These are phyloP conservation scores for Catalaphyllia jardinei DNA, from an alignment of 64 coral and sea anemone species.

Conservation along the genomic window DNA sequence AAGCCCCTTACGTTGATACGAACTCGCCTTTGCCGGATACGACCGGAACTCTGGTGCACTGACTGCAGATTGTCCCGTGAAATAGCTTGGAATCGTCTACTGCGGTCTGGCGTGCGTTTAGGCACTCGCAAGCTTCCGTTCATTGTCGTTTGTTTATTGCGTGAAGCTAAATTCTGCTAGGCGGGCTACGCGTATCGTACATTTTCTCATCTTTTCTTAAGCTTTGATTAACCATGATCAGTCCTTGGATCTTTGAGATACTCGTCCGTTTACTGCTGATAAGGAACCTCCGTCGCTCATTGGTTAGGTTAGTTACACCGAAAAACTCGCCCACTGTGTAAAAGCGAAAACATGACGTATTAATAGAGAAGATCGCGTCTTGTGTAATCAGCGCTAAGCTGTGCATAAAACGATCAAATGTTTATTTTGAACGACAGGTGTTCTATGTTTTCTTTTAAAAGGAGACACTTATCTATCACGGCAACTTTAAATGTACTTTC, in stretches of 20 bases:
- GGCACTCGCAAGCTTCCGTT: neutral
- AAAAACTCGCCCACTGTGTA: neutral
- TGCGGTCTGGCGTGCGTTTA: neutral
- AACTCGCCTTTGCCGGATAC: constrained; percentile 19
- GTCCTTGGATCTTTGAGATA: neutral
- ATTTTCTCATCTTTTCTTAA: neutral
- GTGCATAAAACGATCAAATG: neutral
- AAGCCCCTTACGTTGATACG: constrained; percentile 53
- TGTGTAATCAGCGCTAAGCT: neutral
- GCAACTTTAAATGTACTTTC: neutral
- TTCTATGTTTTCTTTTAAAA: neutral
- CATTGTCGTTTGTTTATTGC: neutral
- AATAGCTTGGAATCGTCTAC: neutral
- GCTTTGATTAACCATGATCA: neutral
- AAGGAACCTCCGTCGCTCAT: neutral
- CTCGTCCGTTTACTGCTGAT: neutral
- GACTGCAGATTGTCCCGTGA: neutral
- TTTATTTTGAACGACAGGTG: constrained; percentile 6
- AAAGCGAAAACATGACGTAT: neutral
- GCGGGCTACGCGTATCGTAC: neutral
- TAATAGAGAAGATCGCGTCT: neutral
- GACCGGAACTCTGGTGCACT: neutral
- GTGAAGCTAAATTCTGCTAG: no score
- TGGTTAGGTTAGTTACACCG: neutral
- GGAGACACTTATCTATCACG: neutral